Evolutionary conservation across 2,888 invertebrate species (phyloP).

Genomic region (Lacanobia wlatinum): DNA sequence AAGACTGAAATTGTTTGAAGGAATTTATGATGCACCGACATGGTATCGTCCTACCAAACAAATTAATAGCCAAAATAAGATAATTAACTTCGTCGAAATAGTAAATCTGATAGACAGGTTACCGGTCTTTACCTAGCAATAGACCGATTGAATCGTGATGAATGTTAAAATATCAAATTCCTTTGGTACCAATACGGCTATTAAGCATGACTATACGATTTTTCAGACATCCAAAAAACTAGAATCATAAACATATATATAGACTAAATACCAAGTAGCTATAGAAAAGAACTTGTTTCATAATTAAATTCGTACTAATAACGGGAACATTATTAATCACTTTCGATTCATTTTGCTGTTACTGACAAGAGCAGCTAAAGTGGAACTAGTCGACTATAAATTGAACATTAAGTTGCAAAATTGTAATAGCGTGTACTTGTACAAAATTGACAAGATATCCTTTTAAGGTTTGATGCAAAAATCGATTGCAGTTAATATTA

Average conservation of each 20-base stretch:
- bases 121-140: slow-evolving; percentile 3
- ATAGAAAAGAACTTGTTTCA: slow-evolving; percentile 41
- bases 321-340: slow-evolving; percentile 59
- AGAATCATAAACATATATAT: slow-evolving; percentile 4
- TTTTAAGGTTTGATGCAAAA: slow-evolving; percentile 19
- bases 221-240: slow-evolving; percentile 12
- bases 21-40: slow-evolving; percentile 4
- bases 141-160: slow-evolving; percentile 14
- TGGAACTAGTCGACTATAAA: slow-evolving; percentile 26
- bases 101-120: neutral
- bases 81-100: neutral
- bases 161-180: slow-evolving; percentile 50
- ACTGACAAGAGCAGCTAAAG: slow-evolving; percentile 46
- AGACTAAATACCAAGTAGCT: slow-evolving; percentile 8
- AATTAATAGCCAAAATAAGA: neutral
- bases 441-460: slow-evolving; percentile 18
- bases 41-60: neutral
- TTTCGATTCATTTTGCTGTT: slow-evolving; percentile 55
- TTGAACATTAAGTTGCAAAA: slow-evolving; percentile 38
- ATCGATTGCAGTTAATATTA: slow-evolving; percentile 8
- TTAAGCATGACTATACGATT: slow-evolving; percentile 18
- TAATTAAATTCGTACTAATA: slow-evolving; percentile 44
- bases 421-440: slow-evolving; percentile 11
- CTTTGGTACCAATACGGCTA: slow-evolving; percentile 27
- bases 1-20: slow-evolving; percentile 22